Base-by-base conservation (phyloP, 2,888 invertebrate genomes). In the Dolichomitus sp. region DNA sequence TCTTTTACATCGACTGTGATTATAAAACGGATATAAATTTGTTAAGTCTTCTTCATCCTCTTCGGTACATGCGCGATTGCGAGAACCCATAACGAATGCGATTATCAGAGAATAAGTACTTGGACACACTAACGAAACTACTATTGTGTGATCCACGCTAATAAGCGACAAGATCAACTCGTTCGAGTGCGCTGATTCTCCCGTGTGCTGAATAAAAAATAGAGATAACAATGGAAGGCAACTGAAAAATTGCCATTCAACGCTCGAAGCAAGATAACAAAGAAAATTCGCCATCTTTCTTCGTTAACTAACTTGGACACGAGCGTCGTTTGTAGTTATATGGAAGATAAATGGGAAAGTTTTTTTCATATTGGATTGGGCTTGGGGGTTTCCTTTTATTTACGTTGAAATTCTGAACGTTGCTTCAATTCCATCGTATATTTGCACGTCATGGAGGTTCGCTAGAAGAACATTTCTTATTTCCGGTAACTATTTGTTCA, bases 1-100 rank as follows among this genome's bases (percentile, higher is more conserved):
- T 69, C 76, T 85, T 85, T 82, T 88, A 86, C 88, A 88, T 91
- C 89, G 91, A 91, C 90, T 91, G 90, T 91, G 90, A 91, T 91
- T 89, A 88, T 85, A 81, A 83, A 85, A 87, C 84, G 89, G 85
- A 89, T 89, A 89, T 88, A 88, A 89, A 84, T 84, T 87, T 88
- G 76, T 87, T 90, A 90, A 87, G 88, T 85, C 82, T 86, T 88
- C 84, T 84, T 66, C 57, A 59, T 68, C 74, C 75, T 59, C 69
- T 80, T 61, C 75, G 79, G 59, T 66, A 45, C 40, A 42, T 27
- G 57, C 69, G 70, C 74, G 69, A 45, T 75, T 79, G 59, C 65
- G 70, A 30, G 54, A 63, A 37, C 37, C 33, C 7, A 6, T 73
- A 76, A 74, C 69, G 69, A 70, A 72, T 65, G 54, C 52, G 65